Percentiles rank a stretch among this genome's conserved stretches.
Evolutionary conservation across 2,797 vertebrate genomes (phyloP).

Genomic region (Furcifer pardalis): DNA sequence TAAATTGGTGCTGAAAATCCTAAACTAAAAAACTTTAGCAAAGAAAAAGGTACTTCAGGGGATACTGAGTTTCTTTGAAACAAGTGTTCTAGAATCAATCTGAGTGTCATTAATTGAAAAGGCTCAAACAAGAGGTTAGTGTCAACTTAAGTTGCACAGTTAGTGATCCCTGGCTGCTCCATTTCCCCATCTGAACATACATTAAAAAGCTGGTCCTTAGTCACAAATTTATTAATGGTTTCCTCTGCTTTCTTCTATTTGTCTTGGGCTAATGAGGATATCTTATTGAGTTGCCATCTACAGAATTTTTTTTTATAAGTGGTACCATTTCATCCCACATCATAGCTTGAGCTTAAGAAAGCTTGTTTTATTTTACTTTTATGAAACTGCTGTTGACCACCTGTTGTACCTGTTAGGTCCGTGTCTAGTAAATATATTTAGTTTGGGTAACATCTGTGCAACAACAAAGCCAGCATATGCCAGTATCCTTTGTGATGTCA

Average conservation of each 20-base stretch:
- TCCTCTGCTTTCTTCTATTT: neutral
- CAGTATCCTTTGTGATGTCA: neutral
- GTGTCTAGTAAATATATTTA: neutral
- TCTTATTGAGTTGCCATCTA: neutral
- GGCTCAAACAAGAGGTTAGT: neutral
- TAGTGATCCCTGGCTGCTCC: neutral
- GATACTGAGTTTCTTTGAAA: neutral
- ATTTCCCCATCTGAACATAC: too few relatives aligned
- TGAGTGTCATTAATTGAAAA: neutral
- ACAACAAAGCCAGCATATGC: neutral
- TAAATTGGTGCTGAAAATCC: neutral
- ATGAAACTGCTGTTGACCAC: neutral
- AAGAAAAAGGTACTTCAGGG: neutral
- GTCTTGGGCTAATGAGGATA: neutral
- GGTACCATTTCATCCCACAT: too few relatives aligned
- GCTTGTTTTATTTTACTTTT: too few relatives aligned
- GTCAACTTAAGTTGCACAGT: neutral
- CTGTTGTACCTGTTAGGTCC: neutral
- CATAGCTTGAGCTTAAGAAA: too few relatives aligned
- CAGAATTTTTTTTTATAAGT: neutral
- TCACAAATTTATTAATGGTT: neutral
- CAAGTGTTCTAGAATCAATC: neutral
- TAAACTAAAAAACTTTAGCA: neutral
- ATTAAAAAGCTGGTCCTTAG: neutral
- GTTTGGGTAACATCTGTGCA: neutral